Conservation (phyloP, 2,113 vertebrate species). For the Zapornia atra region DNA sequence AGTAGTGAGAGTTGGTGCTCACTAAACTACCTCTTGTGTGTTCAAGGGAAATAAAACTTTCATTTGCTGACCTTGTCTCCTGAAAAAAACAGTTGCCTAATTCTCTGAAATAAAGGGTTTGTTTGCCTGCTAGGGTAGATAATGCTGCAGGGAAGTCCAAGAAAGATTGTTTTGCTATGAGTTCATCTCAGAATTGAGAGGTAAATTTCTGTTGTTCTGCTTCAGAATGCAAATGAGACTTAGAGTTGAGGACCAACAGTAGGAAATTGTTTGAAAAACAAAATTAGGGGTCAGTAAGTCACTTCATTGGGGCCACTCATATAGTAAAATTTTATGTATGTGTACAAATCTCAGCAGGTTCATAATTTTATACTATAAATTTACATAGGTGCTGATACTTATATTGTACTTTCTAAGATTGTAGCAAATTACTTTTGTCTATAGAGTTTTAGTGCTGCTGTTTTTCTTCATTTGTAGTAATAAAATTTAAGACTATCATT, state of each 20-base stretch:
- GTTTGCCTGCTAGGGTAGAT: background rate
- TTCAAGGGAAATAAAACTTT: background rate
- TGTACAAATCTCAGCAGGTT: background rate
- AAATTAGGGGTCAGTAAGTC: background rate
- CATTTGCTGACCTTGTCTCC: background rate
- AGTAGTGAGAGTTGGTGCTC: background rate
- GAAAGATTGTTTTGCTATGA: background rate
- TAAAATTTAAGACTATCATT: conserved; percentile 11
- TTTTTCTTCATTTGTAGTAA: conserved; percentile 45
- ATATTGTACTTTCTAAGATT: conserved; percentile 51
- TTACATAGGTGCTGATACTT: conserved; percentile 34
- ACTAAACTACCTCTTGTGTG: background rate
- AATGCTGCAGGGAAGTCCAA: background rate
- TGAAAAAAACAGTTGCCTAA: background rate
- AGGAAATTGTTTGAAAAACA: background rate
- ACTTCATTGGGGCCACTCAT: background rate
- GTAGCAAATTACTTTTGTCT: conserved; percentile 23
- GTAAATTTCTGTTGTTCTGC: background rate
- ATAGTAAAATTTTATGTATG: background rate
- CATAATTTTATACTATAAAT: background rate
- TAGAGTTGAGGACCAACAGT: background rate
- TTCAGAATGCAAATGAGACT: background rate
- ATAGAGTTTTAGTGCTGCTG: conserved; percentile 9
- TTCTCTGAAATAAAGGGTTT: background rate
- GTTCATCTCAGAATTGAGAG: background rate